Evolutionary conservation across 2,797 vertebrate species (phyloP).

Genomic region (Synanceia verrucosa): DNA sequence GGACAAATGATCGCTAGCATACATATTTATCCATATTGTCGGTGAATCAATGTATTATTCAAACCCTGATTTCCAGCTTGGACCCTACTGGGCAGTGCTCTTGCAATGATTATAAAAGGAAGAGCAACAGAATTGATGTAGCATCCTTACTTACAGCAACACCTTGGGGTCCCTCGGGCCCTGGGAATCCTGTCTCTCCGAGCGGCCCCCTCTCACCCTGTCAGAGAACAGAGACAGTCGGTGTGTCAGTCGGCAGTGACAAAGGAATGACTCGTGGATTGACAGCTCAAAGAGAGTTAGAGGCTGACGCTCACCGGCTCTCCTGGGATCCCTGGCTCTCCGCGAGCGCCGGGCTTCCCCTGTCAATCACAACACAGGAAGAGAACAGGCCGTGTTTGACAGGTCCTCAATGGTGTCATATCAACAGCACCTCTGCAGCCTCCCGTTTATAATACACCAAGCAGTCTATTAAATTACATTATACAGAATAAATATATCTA

Average conservation of each 20-base stretch:
- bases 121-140: conserved; percentile 38
- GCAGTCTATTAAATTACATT: conserved; percentile 10
- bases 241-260: conserved; percentile 66
- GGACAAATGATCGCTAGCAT: conserved; percentile 50
- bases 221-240: conserved; percentile 63
- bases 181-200: conserved; percentile 95
- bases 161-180: conserved; percentile 94
- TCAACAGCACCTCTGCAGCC: conserved; percentile 50
- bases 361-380: conserved; percentile 78
- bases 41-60: conserved; percentile 37
- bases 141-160: conserved; percentile 90
- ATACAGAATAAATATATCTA: conserved; percentile 20
- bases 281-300: conserved; percentile 78
- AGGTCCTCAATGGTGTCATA: conserved; percentile 63
- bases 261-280: conserved; percentile 75
- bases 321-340: conserved; percentile 90
- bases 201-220: conserved; percentile 95
- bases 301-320: conserved; percentile 90
- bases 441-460: conserved; percentile 46
- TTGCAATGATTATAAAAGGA: conserved; percentile 26
- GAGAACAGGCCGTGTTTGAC: conserved; percentile 64
- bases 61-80: not conserved
- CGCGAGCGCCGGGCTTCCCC: conserved; percentile 91
- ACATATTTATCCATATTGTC: conserved; percentile 62
- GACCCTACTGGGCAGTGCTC: conserved; percentile 20